phyloP scores from a whole-genome alignment of 2,113 vertebrate genomes.

The Panthera uncia region DNA sequence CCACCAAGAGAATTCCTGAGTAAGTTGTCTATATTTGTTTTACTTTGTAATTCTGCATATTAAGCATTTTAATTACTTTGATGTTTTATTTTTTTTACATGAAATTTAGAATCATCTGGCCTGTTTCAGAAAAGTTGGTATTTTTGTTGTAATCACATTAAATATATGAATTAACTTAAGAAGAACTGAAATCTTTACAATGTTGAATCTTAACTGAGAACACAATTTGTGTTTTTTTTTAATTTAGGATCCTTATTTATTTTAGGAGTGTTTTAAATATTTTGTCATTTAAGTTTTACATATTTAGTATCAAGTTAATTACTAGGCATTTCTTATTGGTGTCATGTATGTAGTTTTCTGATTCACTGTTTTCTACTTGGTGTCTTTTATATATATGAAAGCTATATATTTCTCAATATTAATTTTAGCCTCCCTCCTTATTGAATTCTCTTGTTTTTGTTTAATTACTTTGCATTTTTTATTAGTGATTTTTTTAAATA shows the following conservation, averaged over 20 bases:
- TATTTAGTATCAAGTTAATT: not conserved
- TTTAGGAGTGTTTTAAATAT: not conserved
- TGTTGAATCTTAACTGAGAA: not conserved
- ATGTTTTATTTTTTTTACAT: not conserved
- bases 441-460: not conserved
- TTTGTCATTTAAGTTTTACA: not conserved
- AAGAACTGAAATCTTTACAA: not conserved
- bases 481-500: not conserved
- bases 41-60: not conserved
- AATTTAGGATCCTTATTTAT: not conserved
- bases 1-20: not conserved
- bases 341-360: not conserved
- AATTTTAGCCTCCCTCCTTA: not conserved
- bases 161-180: not conserved
- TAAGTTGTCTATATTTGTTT: not conserved
- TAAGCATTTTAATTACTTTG: not conserved
- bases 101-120: not conserved
- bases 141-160: not conserved
- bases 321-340: not conserved
- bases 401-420: not conserved
- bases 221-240: not conserved
- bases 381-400: not conserved
- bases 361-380: not conserved
- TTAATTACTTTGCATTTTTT: constrained; percentile 21
- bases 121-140: not conserved